Percentiles rank a stretch among this genome's conserved stretches.
phyloP scores from a whole-genome alignment of 2,797 vertebrate genomes.

The Takifugu ocellatus region DNA sequence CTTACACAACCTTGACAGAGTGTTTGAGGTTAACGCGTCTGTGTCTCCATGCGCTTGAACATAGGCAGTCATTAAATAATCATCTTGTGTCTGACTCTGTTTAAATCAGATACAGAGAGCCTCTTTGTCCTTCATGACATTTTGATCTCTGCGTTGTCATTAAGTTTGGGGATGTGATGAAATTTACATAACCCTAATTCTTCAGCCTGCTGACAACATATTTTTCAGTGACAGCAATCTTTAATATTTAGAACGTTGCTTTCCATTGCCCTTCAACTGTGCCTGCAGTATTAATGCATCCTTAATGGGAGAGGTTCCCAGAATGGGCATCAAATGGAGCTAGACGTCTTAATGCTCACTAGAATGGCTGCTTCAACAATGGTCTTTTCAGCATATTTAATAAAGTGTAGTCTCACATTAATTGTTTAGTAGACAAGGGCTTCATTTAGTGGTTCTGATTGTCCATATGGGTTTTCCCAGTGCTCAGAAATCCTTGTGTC shows the following conservation, averaged over 20 bases:
- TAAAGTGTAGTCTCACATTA: constrained; percentile 69
- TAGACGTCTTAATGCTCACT: constrained; percentile 71
- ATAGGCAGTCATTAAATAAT: constrained; percentile 64
- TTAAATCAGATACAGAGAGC: constrained; percentile 66
- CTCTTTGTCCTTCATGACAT: constrained; percentile 70
- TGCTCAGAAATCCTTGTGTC: constrained; percentile 44
- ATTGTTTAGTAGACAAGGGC: constrained; percentile 73
- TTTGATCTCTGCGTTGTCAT: constrained; percentile 75
- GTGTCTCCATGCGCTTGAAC: constrained; percentile 19
- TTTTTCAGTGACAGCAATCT: constrained; percentile 75
- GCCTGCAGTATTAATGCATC: constrained; percentile 79
- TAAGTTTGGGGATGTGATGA: constrained; percentile 68
- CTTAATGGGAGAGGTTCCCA: constrained; percentile 74
- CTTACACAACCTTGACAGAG: constrained; percentile 3
- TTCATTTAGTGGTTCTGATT: constrained; percentile 67
- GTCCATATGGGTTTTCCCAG: constrained; percentile 46
- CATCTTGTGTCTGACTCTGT: constrained; percentile 69
- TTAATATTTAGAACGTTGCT: constrained; percentile 80
- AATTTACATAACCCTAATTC: constrained; percentile 75
- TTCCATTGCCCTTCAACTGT: constrained; percentile 78
- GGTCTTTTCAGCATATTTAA: constrained; percentile 75
- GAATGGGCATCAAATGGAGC: constrained; percentile 76
- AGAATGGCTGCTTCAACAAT: constrained; percentile 72
- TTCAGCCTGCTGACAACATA: constrained; percentile 75
- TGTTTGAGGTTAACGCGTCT: constrained; percentile 13